These are phyloP conservation scores for Numenius phaeopus DNA, from an alignment of 2,797 vertebrate species.

Conservation along the genomic window DNA sequence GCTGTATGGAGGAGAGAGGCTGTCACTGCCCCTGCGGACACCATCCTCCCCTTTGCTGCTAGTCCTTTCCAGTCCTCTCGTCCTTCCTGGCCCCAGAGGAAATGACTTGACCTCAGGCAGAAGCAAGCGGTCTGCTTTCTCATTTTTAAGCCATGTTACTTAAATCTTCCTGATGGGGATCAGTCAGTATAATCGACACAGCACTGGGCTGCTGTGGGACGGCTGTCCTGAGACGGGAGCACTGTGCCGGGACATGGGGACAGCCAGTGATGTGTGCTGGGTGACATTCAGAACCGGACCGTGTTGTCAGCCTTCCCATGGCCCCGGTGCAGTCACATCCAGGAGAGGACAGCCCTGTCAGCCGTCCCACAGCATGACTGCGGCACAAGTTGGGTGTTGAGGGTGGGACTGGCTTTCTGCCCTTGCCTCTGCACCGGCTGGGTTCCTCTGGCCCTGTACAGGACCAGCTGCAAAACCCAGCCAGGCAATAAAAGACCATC, in stretches of 20 bases:
- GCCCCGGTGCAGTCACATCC: neutral
- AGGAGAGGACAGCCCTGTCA: neutral
- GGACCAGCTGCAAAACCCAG: neutral
- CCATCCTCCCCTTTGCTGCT: neutral
- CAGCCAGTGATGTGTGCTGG: rapidly evolving
- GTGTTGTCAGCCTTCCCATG: neutral
- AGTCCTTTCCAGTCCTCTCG: neutral
- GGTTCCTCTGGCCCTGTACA: neutral
- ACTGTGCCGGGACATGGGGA: neutral
- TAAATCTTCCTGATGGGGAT: neutral
- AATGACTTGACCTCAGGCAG: neutral
- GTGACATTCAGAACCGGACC: neutral
- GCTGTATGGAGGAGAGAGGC: neutral
- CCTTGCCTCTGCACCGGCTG: neutral
- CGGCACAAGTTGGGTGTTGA: rapidly evolving
- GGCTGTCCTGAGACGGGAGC: rapidly evolving
- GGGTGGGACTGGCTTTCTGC: neutral
- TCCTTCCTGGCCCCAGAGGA: neutral
- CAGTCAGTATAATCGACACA: neutral
- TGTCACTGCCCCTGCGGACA: rapidly evolving
- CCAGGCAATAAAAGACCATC: neutral
- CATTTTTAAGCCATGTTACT: neutral
- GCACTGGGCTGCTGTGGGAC: neutral
- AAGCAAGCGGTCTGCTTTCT: neutral
- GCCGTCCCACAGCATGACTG: rapidly evolving